These are phyloP conservation scores for Hypolimnas misippus DNA, from an alignment of 2,888 invertebrate genomes.

Conservation along the genomic window DNA sequence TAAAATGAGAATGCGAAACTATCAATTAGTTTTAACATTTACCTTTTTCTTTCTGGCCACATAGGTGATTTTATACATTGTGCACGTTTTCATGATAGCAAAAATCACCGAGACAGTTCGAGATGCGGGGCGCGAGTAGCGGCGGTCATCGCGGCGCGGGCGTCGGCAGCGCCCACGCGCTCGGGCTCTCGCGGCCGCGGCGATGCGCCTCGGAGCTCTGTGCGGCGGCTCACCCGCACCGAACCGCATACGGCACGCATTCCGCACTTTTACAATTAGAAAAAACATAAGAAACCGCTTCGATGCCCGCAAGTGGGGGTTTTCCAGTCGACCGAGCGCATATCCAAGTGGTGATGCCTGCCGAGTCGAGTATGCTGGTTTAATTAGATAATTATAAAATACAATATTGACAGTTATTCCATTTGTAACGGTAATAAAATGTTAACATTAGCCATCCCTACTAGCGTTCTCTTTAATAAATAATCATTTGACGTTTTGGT, in stretches of 20 bases:
- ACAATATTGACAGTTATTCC: constrained; percentile 30
- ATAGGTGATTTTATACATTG: constrained; percentile 80
- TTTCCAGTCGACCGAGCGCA: constrained; percentile 57
- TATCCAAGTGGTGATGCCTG: constrained; percentile 24
- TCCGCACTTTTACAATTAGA: constrained; percentile 71
- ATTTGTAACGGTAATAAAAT: constrained; percentile 6
- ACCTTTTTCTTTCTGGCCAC: constrained; percentile 75
- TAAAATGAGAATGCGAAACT: not conserved
- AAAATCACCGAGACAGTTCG: constrained; percentile 9
- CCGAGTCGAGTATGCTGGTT: constrained; percentile 35
- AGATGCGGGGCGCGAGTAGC: constrained; percentile 25
- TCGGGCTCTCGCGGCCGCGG: constrained; percentile 42
- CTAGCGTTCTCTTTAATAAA: not conserved
- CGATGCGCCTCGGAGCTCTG: constrained; percentile 18
- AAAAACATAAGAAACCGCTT: constrained; percentile 59
- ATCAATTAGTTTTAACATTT: constrained; percentile 33
- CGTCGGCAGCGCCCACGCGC: constrained; percentile 46
- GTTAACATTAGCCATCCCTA: not conserved
- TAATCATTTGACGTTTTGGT: not conserved
- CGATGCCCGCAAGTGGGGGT: constrained; percentile 59
- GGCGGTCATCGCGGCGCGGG: constrained; percentile 38
- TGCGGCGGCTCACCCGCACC: constrained; percentile 58
- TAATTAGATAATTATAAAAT: constrained; percentile 40
- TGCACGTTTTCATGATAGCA: constrained; percentile 70
- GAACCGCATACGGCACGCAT: constrained; percentile 56